A percentile compares a stretch with the other conserved stretches of the same genome.
These are phyloP conservation scores for Gandaritis pyraliata DNA, from an alignment of 2,888 invertebrate genomes.

Conservation along the genomic window DNA sequence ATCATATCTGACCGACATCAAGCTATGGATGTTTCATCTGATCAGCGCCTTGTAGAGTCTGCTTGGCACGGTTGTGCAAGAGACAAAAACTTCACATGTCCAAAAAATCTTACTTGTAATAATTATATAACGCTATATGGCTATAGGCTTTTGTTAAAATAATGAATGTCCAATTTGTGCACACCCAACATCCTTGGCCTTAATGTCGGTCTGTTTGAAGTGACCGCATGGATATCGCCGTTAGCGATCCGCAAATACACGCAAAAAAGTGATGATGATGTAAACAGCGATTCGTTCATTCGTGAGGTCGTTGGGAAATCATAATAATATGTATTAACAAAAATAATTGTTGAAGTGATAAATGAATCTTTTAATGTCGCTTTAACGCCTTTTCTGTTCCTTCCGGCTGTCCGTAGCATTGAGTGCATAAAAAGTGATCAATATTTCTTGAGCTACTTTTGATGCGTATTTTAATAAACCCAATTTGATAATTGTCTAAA, in stretches of 20 bases:
- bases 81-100: slow-evolving; percentile 53
- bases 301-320: slow-evolving; percentile 44
- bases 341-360: slow-evolving; percentile 48
- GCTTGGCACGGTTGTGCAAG: slow-evolving; percentile 51
- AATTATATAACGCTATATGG: slow-evolving; percentile 69
- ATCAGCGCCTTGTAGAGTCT: slow-evolving; percentile 43
- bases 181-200: slow-evolving; percentile 70
- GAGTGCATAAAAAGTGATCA: slow-evolving; percentile 33
- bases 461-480: slow-evolving; percentile 26
- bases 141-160: slow-evolving; percentile 72
- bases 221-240: slow-evolving; percentile 58
- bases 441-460: slow-evolving; percentile 14
- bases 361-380: slow-evolving; percentile 36
- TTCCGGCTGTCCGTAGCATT: slow-evolving; percentile 39
- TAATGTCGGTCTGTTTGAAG: slow-evolving; percentile 74
- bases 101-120: slow-evolving; percentile 57
- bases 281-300: slow-evolving; percentile 58
- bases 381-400: slow-evolving; percentile 38
- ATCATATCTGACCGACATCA: slow-evolving; percentile 26
- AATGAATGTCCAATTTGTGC: slow-evolving; percentile 73
- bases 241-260: slow-evolving; percentile 71
- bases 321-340: slow-evolving; percentile 49
- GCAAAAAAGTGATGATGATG: slow-evolving; percentile 64
- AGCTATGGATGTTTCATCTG: slow-evolving; percentile 38
- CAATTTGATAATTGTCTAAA: not conserved